Evolutionary conservation across 2,113 vertebrate genomes (phyloP), one percentile per base, ranked within the genome.

Genomic region (Paralichthys olivaceus): DNA sequence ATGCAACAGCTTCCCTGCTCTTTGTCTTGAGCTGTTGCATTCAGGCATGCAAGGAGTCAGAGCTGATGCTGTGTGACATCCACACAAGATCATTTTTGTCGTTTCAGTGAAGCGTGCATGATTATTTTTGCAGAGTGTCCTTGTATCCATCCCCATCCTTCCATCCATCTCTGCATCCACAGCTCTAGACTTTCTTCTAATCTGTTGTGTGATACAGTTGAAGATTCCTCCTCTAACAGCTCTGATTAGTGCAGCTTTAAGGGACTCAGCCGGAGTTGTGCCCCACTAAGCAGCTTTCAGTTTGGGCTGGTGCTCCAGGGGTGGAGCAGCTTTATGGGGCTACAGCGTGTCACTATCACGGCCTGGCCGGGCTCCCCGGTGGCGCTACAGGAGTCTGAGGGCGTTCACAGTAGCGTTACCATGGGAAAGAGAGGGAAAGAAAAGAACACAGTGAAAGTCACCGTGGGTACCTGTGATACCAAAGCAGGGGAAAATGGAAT

Each of bases 231-330:
- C 55, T 59, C 65, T 87, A 79, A 87, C 84, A 85, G 71, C 80
- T 86, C 85, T 84, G 88, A 91, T 93, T 87, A 92, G 83, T 91
- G 87, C 88, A 89, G 90, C 86, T 90, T 90, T 93, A 90, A 87
- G 62, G 56, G 88, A 87, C 84, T 89, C 75, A 72, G 86, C 72
- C 67, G 25, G 81, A 83, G 81, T 91, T 89, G 84, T 85, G 55
- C 40, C 59, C 19, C 58, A 26, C 85, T 93, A 92, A 93, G 90
- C 90, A 85, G 93, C 87, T 91, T 93, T 90, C 37, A 67, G 62
- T 75, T 74, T 76, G 83, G 49, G 72, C 71, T 26, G n/a, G 43
- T 72, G 29, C 57, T 84, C 14, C 43, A 13, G 23, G 40, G 80
- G 65, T 59, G 69, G 72, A 75, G 81, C 81, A 56, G 89, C 79